Base-by-base conservation (phyloP, 2,888 invertebrate genomes). In the Pantelozetes paolii region DNA sequence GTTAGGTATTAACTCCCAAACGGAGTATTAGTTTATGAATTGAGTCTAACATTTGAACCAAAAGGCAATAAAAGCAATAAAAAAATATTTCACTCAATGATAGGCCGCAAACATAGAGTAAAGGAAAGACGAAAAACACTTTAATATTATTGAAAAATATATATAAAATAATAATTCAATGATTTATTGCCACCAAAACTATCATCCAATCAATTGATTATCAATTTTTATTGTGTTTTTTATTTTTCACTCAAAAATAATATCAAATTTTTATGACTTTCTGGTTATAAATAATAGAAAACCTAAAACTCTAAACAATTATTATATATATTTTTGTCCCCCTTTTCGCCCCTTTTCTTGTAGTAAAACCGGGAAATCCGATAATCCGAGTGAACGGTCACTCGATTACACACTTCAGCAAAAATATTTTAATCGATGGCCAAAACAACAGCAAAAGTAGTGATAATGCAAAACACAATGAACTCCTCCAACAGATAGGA, bases 401-500 rank as follows among this genome's bases (percentile, higher is more conserved):
- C 26, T 15, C 23, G 62, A 54, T 75, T 26, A 32, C 13, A 54
- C 84, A 64, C 18, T 64, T 36, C n/a, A 32, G 30, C 30, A 59
- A 32, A 59, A 59, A 59, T 23, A 59, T n/a, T n/a, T 11, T 30
- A 59, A 8, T 59, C 30, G n/a, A 28, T 59, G 30, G 30, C 30
- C 11, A 59, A 28, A 59, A 59, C 30, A 32, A 28, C 5, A n/a
- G 9, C 9, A 50, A 50, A 20, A 50, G n/a, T 15, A 50, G 5
- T 50, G 20, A 50, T 20, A 20, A n/a, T 50, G n/a, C n/a, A n/a
- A n/a, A n/a, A n/a, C n/a, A n/a, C n/a, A 64, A 64, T 64, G 64
- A 64, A 18, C 59, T 59, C 28, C 30, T 59, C 26, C 64, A 64
- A 42, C 71, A 74, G 30, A 72, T 90, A 71, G 90, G 90, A 0